Percentiles rank a stretch among this genome's conserved stretches.
Conservation (phyloP, 2,113 vertebrate genomes). For the Mustela lutreola region DNA sequence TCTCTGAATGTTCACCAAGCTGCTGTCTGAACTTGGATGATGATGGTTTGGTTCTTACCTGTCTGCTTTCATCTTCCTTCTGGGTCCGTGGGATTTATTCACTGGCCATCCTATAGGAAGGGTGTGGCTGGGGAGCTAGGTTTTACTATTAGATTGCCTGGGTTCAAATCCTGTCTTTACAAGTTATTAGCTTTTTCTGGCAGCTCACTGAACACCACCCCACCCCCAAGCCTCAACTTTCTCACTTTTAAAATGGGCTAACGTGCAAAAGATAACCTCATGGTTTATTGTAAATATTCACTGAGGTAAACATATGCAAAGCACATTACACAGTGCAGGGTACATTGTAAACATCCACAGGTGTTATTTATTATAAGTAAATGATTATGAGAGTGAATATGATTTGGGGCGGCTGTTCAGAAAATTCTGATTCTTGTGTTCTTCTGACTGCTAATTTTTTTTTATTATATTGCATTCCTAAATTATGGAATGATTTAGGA, state of each 20-base stretch:
- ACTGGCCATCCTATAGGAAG: not conserved
- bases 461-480: constrained; percentile 62
- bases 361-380: constrained; percentile 29
- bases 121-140: not conserved
- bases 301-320: not conserved
- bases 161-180: not conserved
- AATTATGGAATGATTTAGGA: constrained; percentile 74
- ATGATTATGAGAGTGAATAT: not conserved
- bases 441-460: constrained; percentile 61
- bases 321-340: not conserved
- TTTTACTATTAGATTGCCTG: not conserved
- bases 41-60: not conserved
- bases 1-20: not conserved
- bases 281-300: not conserved
- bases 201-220: not conserved
- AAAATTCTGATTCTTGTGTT: constrained; percentile 37
- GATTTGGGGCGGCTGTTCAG: constrained; percentile 8
- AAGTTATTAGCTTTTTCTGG: not conserved
- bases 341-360: not conserved
- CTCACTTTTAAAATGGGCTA: constrained; percentile 32
- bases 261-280: not conserved
- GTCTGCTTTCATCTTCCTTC: not conserved
- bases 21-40: not conserved
- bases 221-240: not conserved
- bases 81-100: not conserved